These are phyloP conservation scores for Heterohyrax brucei DNA, from an alignment of 2,797 vertebrate species.

Conservation along the genomic window DNA sequence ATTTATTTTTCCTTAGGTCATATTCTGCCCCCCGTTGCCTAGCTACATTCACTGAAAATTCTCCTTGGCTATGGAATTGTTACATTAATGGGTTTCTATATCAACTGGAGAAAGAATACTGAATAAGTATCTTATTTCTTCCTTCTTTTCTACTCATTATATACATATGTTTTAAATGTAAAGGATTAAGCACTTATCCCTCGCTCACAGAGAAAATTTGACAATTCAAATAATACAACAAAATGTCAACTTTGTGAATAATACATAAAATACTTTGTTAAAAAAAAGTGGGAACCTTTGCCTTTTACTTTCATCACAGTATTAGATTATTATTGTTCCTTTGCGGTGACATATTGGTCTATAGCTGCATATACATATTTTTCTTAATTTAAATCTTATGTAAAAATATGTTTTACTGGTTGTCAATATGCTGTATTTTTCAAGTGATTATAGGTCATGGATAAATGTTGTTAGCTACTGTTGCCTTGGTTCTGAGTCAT, in stretches of 20 bases:
- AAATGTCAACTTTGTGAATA: conserved; percentile 41
- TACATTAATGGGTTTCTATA: conserved; percentile 36
- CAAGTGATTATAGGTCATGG: not conserved
- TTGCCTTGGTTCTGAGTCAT: too few species aligned
- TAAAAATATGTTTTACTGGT: not conserved
- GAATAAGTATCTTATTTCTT: conserved; percentile 29
- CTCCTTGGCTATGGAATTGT: not conserved
- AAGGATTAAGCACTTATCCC: conserved; percentile 20
- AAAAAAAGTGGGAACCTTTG: not conserved
- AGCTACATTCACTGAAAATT: conserved; percentile 51
- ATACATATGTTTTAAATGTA: conserved; percentile 23
- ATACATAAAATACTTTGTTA: not conserved
- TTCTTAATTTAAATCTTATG: conserved; percentile 44
- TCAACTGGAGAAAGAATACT: conserved; percentile 41
- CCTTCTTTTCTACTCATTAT: conserved; percentile 19
- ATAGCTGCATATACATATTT: not conserved
- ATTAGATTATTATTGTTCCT: not conserved
- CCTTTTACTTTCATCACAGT: conserved; percentile 35
- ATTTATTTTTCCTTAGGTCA: conserved; percentile 32
- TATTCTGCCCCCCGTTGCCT: not conserved
- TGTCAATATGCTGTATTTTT: conserved; percentile 16
- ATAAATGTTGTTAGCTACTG: not conserved
- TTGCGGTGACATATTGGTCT: not conserved
- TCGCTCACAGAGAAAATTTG: conserved; percentile 65
- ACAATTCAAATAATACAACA: conserved; percentile 30